Base-by-base conservation (phyloP, 2,888 invertebrate genomes). In the Stenurella melanura region DNA sequence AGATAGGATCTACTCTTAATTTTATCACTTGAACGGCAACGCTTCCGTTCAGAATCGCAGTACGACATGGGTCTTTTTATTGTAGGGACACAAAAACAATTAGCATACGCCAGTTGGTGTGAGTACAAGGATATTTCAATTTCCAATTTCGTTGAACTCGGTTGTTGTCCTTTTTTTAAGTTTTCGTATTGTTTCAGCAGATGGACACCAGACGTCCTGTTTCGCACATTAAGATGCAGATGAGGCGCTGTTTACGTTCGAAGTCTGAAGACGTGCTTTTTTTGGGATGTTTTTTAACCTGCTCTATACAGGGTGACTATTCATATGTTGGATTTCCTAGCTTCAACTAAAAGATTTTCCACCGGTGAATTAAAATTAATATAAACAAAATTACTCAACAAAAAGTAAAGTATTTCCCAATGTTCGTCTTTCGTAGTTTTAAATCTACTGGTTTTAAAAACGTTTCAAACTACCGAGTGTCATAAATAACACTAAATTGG, bases 71-170 rank as follows among this genome's bases (percentile, higher is more conserved):
- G 58, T 21, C 58, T 58, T 12, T 61, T n/a, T n/a, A 61, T 34
- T 61, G 26, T 26, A 60, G 26, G 3, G 60, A 60, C n/a, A 30
- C 21, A 21, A 58, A 58, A 58, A 58, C 58, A 58, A 58, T 64
- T 64, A 64, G 42, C 64, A 64, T 64, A 19, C 38, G 38, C 18
- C 64, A 10, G 64, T 64, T 19, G 19, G 64, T 64, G 42, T 42
- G 17, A 64, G 61, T 19, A 42, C 64, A 64, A 64, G 64, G 64
- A 64, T 64, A 17, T 64, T 42, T 64, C 64, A 57, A 17, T 61
- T 66, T 73, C 64, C 34, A 50, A 64, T n/a, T 72, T 64, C 73
- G 21, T 73, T 66, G 66, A 66, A 61, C 66, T 64, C 66, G 57
- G 64, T 73, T 57, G 66, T 66, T 73, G 64, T 64, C 56, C 63